Evolutionary conservation across 2,113 vertebrate genomes (phyloP), one percentile per base, ranked within the genome.

Genomic region (Tetrao urogallus): DNA sequence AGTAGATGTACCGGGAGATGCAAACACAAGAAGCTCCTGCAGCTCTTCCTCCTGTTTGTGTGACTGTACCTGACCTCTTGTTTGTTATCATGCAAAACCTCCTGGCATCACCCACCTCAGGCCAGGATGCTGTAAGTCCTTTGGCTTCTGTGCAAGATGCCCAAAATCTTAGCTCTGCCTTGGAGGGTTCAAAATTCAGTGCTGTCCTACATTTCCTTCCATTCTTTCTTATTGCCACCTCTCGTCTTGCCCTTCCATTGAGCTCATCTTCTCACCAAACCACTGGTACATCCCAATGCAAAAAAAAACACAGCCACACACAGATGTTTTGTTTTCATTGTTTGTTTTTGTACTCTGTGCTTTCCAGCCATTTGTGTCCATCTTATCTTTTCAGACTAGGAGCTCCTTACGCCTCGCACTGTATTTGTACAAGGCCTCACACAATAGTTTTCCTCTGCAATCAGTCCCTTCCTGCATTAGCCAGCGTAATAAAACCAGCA

Each of bases 51-150:
- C 57, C 38, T 48, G 16, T 11, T 73, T 3, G 0, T 8, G 3
- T 22, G 13, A n/a, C 43, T 40, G 19, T 43, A 82, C 70, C 56
- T 79, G 63, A 73, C 25, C 10, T 72, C 10, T 42, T 60, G 21
- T 4, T 71, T 80, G 36, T 38, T 36, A 34, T 34, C 14, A 30
- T 3, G 4, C 20, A 75, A 82, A 71, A 27, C 22, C 6, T 57
- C 30, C 2, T 17, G 45, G 18, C 22, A 9, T 45, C 38, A 80
- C 21, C 9, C 16, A 48, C 11, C 54, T 32, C 24, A 18, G 15
- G 4, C 13, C 1, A 2, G 54, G 24, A 22, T 3, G 2, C 8
- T 18, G 12, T 0, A 1, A 80, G 40, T 52, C 36, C 42, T 32
- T 22, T 30, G 0, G 56, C 28, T 72, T 42, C 63, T 28, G 16